Percentiles rank a stretch among this genome's conserved stretches.
phyloP scores from a whole-genome alignment of 2,113 vertebrate genomes.

The Erpornis zantholeuca region DNA sequence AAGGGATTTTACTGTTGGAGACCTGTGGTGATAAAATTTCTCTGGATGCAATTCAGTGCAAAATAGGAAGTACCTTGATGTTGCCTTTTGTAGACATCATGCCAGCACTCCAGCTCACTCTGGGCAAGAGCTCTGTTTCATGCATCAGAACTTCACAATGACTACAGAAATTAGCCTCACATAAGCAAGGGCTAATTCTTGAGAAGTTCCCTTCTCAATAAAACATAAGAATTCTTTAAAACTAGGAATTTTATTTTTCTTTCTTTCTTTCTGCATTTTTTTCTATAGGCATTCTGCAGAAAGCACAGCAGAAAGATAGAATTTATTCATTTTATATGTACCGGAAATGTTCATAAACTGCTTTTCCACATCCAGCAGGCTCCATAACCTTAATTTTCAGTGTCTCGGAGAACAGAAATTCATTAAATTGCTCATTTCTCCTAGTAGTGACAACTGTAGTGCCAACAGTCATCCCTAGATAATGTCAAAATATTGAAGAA shows the following conservation, averaged over 20 bases:
- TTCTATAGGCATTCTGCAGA: background rate
- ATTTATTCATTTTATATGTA: background rate
- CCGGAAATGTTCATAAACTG: background rate
- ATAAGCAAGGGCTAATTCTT: background rate
- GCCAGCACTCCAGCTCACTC: background rate
- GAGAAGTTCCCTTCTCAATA: background rate
- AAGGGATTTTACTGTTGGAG: background rate
- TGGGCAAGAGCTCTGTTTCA: background rate
- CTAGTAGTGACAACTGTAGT: background rate
- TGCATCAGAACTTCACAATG: background rate
- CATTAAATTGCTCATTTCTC: slow-evolving; percentile 16
- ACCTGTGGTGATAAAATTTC: background rate
- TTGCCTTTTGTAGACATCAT: background rate
- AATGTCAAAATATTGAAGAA: slow-evolving; percentile 63
- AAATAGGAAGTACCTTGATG: background rate
- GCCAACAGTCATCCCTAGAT: slow-evolving; percentile 14
- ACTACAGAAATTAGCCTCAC: background rate
- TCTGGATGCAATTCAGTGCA: background rate
- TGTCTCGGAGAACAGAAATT: background rate
- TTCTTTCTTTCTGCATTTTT: background rate
- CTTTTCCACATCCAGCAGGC: background rate
- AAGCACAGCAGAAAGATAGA: background rate
- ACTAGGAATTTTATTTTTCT: background rate
- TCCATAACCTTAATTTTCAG: slow-evolving; percentile 4
- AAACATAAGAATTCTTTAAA: background rate